phyloP scores from a whole-genome alignment of 2,113 vertebrate genomes.

The Amphiprion ocellaris region DNA sequence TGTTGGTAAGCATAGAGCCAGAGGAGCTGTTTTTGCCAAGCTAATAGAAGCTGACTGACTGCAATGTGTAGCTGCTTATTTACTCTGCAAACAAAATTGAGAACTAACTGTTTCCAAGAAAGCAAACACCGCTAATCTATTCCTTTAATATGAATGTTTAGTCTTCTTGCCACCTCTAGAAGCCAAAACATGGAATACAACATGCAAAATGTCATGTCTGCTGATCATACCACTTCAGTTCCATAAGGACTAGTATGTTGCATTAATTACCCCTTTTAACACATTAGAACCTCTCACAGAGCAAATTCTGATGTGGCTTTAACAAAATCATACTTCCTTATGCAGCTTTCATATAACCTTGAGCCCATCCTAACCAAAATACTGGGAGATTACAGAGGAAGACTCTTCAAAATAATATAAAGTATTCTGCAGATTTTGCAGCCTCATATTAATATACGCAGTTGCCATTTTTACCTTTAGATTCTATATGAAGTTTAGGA shows the following conservation, averaged over 20 bases:
- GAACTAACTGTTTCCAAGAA: no score
- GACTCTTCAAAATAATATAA: constrained; percentile 21
- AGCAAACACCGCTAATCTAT: no score
- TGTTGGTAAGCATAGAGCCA: no score
- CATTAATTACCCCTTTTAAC: not conserved
- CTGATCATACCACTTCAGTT: not conserved
- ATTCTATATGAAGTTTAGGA: not conserved
- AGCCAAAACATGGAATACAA: not conserved
- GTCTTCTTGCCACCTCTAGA: not conserved
- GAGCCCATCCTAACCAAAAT: not conserved
- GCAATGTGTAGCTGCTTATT: no score
- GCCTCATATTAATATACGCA: constrained; percentile 34
- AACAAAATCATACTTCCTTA: not conserved
- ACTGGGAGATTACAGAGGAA: not conserved
- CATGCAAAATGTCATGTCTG: not conserved
- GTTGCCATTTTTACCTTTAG: not conserved
- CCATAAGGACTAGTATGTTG: not conserved
- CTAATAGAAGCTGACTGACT: no score
- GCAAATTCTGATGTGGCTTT: not conserved
- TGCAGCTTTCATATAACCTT: constrained; percentile 15
- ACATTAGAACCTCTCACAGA: not conserved
- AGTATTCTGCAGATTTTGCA: constrained; percentile 26
- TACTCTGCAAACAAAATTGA: no score
- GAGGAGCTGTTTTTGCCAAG: no score
- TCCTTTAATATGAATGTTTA: no score